Evolutionary conservation across 2,797 vertebrate genomes (phyloP).

Genomic region (Neostethus bicornis): DNA sequence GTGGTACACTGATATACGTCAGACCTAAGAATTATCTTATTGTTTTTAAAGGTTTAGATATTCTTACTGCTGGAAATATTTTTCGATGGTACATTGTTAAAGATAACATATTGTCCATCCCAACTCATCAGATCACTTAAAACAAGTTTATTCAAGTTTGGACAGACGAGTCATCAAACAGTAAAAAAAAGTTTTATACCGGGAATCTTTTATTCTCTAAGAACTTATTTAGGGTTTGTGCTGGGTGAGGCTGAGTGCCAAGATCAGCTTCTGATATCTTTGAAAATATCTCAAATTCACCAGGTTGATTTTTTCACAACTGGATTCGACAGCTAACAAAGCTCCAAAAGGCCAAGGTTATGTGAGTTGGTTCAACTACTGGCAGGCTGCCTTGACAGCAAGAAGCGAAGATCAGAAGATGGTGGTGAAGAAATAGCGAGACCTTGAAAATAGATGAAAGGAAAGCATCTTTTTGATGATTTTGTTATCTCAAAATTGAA

Average conservation of each 20-base stretch:
- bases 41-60: too few relatives aligned
- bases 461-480: slow-evolving; percentile 6
- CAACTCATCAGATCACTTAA: too few relatives aligned
- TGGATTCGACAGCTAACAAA: slow-evolving; percentile 1
- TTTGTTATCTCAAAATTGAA: slow-evolving; percentile 23
- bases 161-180: background rate
- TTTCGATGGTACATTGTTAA: too few relatives aligned
- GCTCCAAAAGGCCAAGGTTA: slow-evolving; percentile 1
- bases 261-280: background rate
- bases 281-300: background rate
- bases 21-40: too few relatives aligned
- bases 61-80: too few relatives aligned
- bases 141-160: background rate
- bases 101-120: too few relatives aligned
- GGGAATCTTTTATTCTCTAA: background rate
- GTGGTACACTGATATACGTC: too few relatives aligned
- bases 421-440: slow-evolving; percentile 11
- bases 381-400: background rate
- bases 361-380: background rate
- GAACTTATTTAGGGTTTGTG: background rate
- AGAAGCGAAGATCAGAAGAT: background rate
- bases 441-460: slow-evolving; percentile 5
- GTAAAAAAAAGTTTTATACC: background rate
- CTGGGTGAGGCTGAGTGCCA: background rate
- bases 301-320: background rate